These are phyloP conservation scores for Alloplasta piceator DNA, from an alignment of 2,888 invertebrate genomes.

Conservation along the genomic window DNA sequence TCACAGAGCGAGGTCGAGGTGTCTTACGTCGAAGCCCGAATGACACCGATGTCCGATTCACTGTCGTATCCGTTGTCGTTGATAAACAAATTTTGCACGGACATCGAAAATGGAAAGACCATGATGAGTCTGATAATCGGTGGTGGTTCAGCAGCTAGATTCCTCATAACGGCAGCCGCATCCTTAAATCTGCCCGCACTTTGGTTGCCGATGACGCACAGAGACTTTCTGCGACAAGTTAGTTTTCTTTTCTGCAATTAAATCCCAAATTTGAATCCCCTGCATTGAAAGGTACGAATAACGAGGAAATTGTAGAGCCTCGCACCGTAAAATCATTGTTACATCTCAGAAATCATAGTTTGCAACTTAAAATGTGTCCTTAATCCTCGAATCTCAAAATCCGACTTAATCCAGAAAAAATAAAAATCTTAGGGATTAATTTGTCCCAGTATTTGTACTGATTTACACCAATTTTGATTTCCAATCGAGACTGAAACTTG, in stretches of 20 bases:
- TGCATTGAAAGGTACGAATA: too few species aligned
- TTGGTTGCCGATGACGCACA: conserved; percentile 81
- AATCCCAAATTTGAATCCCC: too few species aligned
- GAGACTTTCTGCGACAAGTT: conserved; percentile 81
- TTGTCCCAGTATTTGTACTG: too few species aligned
- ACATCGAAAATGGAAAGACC: conserved; percentile 78
- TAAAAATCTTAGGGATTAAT: too few species aligned
- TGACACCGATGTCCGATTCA: conserved; percentile 74
- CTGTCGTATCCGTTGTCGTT: conserved; percentile 77
- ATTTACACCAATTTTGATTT: too few species aligned
- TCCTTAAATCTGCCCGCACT: conserved; percentile 80
- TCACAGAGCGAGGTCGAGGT: conserved; percentile 79
- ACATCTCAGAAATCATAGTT: too few species aligned
- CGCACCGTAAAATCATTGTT: too few species aligned
- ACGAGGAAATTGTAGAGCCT: too few species aligned
- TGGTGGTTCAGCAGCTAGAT: conserved; percentile 80
- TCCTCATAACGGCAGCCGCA: conserved; percentile 79
- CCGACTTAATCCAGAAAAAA: too few species aligned
- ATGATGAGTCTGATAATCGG: conserved; percentile 79
- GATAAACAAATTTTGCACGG: conserved; percentile 80
- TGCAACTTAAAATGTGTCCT: too few species aligned
- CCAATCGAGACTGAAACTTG: too few species aligned
- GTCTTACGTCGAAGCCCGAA: conserved; percentile 78
- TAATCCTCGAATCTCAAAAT: too few species aligned
- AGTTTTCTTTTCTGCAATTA: conserved; percentile 6